Evolutionary conservation across 2,888 invertebrate genomes (phyloP).

Genomic region (Lycaena phlaeas): DNA sequence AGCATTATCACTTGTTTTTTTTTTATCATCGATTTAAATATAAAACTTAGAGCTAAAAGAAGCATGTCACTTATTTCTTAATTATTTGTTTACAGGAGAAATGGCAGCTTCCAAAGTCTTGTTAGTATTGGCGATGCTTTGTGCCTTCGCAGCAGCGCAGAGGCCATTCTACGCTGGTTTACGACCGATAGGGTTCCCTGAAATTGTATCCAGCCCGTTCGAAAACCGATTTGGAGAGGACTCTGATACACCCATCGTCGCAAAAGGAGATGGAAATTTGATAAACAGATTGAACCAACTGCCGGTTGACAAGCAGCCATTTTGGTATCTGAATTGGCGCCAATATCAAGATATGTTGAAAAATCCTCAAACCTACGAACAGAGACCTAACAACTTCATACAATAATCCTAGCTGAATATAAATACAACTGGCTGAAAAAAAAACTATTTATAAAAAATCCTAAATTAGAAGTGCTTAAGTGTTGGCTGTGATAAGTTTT

Average conservation of each 20-base stretch:
- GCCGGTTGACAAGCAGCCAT: slow-evolving; percentile 76
- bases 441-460: no score
- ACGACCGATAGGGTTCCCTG: slow-evolving; percentile 74
- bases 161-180: slow-evolving; percentile 77
- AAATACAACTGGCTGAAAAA: no score
- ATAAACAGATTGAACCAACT: slow-evolving; percentile 70
- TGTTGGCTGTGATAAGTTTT: not conserved
- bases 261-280: slow-evolving; percentile 69
- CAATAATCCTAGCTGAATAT: no score
- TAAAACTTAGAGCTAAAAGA: no score
- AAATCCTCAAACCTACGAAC: slow-evolving; percentile 40
- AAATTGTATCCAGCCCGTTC: slow-evolving; percentile 40
- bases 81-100: slow-evolving; percentile 14
- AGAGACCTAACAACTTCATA: slow-evolving; percentile 34
- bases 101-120: slow-evolving; percentile 17
- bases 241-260: slow-evolving; percentile 67
- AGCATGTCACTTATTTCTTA: slow-evolving; percentile 3
- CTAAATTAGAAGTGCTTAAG: no score
- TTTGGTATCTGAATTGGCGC: slow-evolving; percentile 78
- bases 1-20: no score
- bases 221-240: slow-evolving; percentile 64
- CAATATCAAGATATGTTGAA: slow-evolving; percentile 72
- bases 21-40: no score
- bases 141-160: slow-evolving; percentile 46
- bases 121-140: slow-evolving; percentile 12